These are phyloP conservation scores for Thunnus maccoyii DNA, from an alignment of 2,113 vertebrate genomes.

Conservation along the genomic window DNA sequence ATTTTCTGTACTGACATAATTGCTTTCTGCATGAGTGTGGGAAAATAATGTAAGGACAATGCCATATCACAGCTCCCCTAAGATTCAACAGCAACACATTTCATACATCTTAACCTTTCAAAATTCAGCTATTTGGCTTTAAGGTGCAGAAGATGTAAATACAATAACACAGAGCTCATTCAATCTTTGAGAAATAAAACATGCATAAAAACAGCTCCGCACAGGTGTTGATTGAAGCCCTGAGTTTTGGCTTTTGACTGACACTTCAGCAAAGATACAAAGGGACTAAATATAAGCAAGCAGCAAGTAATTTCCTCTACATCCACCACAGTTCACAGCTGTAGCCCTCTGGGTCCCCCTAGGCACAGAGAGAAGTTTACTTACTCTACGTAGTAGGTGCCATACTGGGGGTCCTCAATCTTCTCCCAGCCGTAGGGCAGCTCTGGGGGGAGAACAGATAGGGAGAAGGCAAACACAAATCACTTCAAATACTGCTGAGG, in stretches of 20 bases:
- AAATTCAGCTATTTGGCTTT: not conserved
- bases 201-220: not conserved
- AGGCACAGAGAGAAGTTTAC: conserved; percentile 73
- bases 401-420: conserved; percentile 98
- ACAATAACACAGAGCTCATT: not conserved
- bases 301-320: not conserved
- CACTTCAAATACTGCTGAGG: conserved; percentile 29
- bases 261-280: conserved; percentile 11
- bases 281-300: not conserved
- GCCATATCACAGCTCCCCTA: not conserved
- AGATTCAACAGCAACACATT: not conserved
- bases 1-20: conserved; percentile 39
- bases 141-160: not conserved
- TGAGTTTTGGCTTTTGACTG: not conserved
- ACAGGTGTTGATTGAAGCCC: not conserved
- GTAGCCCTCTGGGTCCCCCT: not conserved
- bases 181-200: not conserved
- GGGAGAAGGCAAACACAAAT: conserved; percentile 41
- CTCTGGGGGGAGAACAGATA: conserved; percentile 82
- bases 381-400: conserved; percentile 98
- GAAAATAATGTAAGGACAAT: conserved; percentile 47
- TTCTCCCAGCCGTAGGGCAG: conserved; percentile 99
- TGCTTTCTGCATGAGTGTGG: conserved; percentile 60
- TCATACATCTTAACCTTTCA: not conserved
- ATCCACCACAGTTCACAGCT: conserved; percentile 7